These are phyloP conservation scores for Hiodon alosoides DNA, from an alignment of 2,113 vertebrate genomes.

Conservation along the genomic window DNA sequence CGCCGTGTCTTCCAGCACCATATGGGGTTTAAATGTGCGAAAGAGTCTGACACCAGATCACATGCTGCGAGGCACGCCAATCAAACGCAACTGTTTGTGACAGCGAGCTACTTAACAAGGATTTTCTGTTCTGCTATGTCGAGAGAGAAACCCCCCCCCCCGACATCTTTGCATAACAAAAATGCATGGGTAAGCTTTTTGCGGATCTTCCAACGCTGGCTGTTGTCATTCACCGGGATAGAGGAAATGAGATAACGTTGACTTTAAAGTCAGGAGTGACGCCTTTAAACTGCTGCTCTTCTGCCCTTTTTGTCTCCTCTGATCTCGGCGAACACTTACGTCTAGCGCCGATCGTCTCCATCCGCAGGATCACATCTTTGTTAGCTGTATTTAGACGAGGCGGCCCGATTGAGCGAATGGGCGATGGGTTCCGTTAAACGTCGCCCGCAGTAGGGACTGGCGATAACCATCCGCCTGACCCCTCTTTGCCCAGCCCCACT, in stretches of 20 bases:
- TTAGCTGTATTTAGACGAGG: conserved; percentile 26
- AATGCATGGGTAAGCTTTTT: conserved; percentile 31
- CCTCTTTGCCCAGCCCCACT: conserved; percentile 1
- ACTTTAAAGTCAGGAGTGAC: conserved; percentile 49
- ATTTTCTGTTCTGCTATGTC: conserved; percentile 28
- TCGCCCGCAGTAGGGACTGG: background rate
- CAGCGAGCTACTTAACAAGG: conserved; percentile 48
- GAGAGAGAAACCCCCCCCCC: conserved; percentile 11
- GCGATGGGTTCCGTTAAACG: too few species aligned
- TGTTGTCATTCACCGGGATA: conserved; percentile 54
- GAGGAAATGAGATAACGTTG: conserved; percentile 46
- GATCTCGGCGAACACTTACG: conserved; percentile 38
- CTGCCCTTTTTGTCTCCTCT: conserved; percentile 40
- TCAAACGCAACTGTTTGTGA: conserved; percentile 42
- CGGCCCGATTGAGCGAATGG: conserved; percentile 30
- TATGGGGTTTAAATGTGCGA: conserved; percentile 65
- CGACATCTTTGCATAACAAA: conserved; percentile 35
- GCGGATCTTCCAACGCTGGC: conserved; percentile 36
- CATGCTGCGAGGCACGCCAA: conserved; percentile 52
- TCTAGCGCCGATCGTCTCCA: conserved; percentile 41
- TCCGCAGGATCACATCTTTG: conserved; percentile 36
- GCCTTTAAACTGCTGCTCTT: conserved; percentile 44
- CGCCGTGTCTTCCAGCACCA: conserved; percentile 55
- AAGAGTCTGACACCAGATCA: conserved; percentile 53
- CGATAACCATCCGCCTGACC: conserved; percentile 62